Evolutionary conservation across 2,113 vertebrate genomes (phyloP).

Genomic region (Chionis minor): DNA sequence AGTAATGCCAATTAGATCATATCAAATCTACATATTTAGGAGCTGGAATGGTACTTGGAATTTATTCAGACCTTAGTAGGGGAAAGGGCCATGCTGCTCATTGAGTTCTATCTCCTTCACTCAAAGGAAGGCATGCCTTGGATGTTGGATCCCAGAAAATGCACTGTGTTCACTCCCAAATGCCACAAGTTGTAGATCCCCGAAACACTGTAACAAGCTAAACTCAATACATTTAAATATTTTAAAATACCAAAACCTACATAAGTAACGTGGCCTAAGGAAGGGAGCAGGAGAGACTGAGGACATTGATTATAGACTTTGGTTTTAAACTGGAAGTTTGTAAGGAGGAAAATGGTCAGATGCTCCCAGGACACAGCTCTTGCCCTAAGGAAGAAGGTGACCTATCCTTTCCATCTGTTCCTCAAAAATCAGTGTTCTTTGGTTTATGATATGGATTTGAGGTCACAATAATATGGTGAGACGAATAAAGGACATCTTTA

Average conservation of each 20-base stretch:
- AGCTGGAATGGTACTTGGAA: background rate
- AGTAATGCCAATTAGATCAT: too few species aligned
- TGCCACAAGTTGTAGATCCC: background rate
- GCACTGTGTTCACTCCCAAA: background rate
- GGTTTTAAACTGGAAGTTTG: background rate
- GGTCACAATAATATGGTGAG: background rate
- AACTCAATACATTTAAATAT: background rate
- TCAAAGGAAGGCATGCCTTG: background rate
- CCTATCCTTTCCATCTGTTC: background rate
- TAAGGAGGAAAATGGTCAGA: background rate
- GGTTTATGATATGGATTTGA: background rate
- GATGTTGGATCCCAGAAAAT: background rate
- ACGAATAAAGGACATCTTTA: conserved; percentile 21
- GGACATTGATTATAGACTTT: background rate
- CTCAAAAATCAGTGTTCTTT: background rate
- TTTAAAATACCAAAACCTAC: background rate
- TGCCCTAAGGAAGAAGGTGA: background rate
- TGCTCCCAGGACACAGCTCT: background rate
- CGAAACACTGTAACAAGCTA: background rate
- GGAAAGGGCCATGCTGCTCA: background rate
- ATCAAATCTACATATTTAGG: background rate
- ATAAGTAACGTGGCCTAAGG: background rate
- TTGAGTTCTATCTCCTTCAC: background rate
- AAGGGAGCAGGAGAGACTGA: background rate
- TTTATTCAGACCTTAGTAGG: background rate